Evolutionary conservation across 2,888 invertebrate genomes (phyloP), one percentile per base, ranked within the genome.

Genomic region (Melangyna quadrimaculata): DNA sequence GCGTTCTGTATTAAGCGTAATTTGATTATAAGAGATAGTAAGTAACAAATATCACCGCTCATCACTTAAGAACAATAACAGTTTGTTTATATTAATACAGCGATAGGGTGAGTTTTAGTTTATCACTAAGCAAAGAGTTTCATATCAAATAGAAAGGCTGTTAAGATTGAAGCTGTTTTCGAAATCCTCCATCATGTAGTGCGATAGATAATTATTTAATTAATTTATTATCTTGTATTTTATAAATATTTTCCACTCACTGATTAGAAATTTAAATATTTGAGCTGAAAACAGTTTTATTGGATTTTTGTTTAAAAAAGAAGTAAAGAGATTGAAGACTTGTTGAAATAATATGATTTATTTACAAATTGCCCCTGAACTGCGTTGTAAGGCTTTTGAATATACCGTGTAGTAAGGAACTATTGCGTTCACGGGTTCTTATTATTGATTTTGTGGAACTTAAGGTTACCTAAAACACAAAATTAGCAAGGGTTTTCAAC

Each of bases 11-110:
- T n/a, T 37, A 65, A 65, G 24, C 14, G 57, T 67, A 55, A 65
- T 78, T 79, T 65, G 67, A 78, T 65, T 65, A n/a, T n/a, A 51
- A 14, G 3, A 59, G 24, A 29, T 71, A 40, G 59, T 65, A 37
- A 65, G 40, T 8, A n/a, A 45, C n/a, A 17, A 40, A 24, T 32
- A 63, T 45, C n/a, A 51, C 10, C 19, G 29, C 45, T 37, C 29
- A 29, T 29, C 59, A 37, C 3, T 14, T 22, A 12, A 59, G 35
- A 27, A 65, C 29, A 65, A 45, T 45, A 45, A 37, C 29, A 45
- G 45, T 17, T 65, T 65, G 12, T 43, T 27, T 43, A n/a, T 45
- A 37, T 35, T 59, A 59, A 45, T 14, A n/a, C n/a, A n/a, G 27
- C 19, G 45, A 65, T 65, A 65, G 65, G 65, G 65, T 65, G 29